Conservation (phyloP, 1,140 invertebrate species). For the Penaeus indicus region DNA sequence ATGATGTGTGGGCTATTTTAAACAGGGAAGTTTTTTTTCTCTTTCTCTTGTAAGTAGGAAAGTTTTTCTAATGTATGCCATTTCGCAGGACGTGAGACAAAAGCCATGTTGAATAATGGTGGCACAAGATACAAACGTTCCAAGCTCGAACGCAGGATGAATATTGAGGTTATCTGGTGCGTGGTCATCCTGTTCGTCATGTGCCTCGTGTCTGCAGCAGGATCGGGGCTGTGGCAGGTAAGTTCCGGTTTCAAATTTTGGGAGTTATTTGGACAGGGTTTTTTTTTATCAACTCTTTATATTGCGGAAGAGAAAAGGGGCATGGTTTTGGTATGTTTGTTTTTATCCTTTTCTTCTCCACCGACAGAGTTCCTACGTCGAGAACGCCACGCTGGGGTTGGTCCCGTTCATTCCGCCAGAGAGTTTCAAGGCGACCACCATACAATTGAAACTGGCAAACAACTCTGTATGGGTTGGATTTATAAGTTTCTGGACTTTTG, state of each 20-base stretch:
- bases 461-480: constrained; percentile 83
- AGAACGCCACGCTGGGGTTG: constrained; percentile 39
- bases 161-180: constrained; percentile 96
- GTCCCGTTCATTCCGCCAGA: constrained; percentile 60
- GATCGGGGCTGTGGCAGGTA: constrained; percentile 86
- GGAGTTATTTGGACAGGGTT: constrained; percentile 75
- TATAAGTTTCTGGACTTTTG: constrained; percentile 93
- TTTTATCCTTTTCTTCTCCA: background rate
- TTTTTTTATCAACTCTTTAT: constrained; percentile 68
- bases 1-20: background rate
- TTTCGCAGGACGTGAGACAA: constrained; percentile 90
- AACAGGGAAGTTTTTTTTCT: no score
- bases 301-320: no score
- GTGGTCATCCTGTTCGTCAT: constrained; percentile 91
- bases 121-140: constrained; percentile 96
- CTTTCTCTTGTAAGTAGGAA: background rate
- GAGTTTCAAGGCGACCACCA: background rate
- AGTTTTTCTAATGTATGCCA: background rate
- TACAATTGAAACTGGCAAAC: constrained; percentile 38
- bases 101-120: constrained; percentile 97
- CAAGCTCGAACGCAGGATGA: constrained; percentile 92
- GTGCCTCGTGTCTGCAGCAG: constrained; percentile 91
- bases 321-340: no score
- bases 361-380: constrained; percentile 51
- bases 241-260: constrained; percentile 71